Evolutionary conservation across 2,797 vertebrate species (phyloP), one percentile per base, ranked within the genome.

Genomic region (Muraenolepis orangiensis): DNA sequence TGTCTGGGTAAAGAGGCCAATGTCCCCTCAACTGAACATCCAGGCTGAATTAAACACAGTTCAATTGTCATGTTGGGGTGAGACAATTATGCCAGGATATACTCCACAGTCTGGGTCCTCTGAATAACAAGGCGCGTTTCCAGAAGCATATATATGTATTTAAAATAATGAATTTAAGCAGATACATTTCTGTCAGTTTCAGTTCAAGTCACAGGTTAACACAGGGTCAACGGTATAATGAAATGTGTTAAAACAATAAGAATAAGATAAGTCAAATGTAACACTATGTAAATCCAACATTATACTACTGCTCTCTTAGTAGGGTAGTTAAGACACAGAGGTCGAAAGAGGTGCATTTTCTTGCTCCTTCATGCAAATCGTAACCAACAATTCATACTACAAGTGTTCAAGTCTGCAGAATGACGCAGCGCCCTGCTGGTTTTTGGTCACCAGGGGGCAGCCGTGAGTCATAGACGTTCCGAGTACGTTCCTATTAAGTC

Each of bases 1-100:
- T 91, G 86, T 87, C 67, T 79, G 79, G 64, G 74, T 72, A 66
- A 76, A 76, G 81, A 85, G 77, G 81, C 70, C 72, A 76, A 29
- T 69, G 69, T 69, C 67, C 30, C 67, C 30, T 38, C 16, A 64
- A 69, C 26, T 46, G 7, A 69, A 20, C 67, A 30, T 30, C 28
- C 30, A 30, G 16, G 28, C 20, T 30, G 28, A 4, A 69, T 18
- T 69, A 31, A 30, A 32, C 18, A 51, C 42, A 51, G 42, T 69
- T 69, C 67, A 66, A 66, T 66, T 69, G 29, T 18, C 20, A 20
- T n/a, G n/a, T 16, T 69, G 13, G 16, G 4, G 7, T 69, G 64
- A 23, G 20, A 18, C 18, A 4, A 51, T 51, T 18, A 5, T 51
- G 3, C 32, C 18, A 51, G 18, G 16, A 51, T 51, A 51, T 28